These are phyloP conservation scores for Chionis minor DNA, from an alignment of 2,113 vertebrate genomes.

Conservation along the genomic window DNA sequence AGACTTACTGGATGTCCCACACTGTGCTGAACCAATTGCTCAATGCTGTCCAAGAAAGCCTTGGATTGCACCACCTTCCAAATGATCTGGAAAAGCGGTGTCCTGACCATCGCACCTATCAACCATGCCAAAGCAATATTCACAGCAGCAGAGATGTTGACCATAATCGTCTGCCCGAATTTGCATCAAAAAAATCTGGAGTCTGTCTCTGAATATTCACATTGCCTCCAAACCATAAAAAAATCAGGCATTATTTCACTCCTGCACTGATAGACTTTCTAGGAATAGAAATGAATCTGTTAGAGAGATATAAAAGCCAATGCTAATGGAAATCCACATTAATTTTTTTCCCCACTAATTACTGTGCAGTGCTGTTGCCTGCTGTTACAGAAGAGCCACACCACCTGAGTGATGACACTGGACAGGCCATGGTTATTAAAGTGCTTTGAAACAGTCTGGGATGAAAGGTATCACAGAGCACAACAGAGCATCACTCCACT, in stretches of 20 bases:
- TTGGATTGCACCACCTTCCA: background rate
- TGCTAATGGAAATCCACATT: background rate
- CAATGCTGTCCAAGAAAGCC: background rate
- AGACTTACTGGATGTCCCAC: background rate
- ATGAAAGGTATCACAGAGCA: background rate
- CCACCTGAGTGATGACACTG: background rate
- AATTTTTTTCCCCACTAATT: background rate
- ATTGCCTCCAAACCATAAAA: background rate
- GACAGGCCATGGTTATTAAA: background rate
- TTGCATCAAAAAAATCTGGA: background rate
- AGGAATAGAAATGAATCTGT: background rate
- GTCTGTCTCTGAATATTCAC: background rate
- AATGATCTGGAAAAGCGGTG: background rate
- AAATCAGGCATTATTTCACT: background rate
- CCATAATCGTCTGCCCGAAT: background rate
- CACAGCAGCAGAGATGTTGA: background rate
- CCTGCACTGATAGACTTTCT: background rate
- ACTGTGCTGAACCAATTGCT: background rate
- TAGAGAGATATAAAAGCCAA: background rate
- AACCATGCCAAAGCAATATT: background rate
- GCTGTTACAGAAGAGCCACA: background rate
- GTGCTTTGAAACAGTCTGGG: background rate
- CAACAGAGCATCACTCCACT: background rate
- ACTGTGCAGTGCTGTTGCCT: background rate
- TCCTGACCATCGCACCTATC: background rate